These are phyloP conservation scores for Dendronephthya gigantea DNA, from an alignment of 64 coral and sea anemone genomes.

Conservation along the genomic window DNA sequence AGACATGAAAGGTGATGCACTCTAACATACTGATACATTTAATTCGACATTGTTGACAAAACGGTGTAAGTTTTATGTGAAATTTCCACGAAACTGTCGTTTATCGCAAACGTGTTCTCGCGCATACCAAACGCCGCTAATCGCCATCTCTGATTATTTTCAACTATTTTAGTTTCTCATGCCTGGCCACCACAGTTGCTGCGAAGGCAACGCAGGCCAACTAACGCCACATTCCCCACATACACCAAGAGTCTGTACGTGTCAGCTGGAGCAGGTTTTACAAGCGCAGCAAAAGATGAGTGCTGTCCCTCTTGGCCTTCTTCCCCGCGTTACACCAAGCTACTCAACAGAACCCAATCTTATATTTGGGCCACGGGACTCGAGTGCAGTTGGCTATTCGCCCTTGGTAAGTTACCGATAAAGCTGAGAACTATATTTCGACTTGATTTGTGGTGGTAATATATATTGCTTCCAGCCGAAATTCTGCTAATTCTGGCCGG, in stretches of 20 bases:
- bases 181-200: not conserved
- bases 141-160: not conserved
- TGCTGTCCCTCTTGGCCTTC: not conserved
- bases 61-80: not conserved
- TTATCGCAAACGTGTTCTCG: not conserved
- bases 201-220: not conserved
- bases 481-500: no score
- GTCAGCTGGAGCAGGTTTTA: not conserved
- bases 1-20: no score
- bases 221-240: not conserved
- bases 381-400: not conserved
- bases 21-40: not conserved
- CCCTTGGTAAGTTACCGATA: not conserved
- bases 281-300: slow-evolving; percentile 3
- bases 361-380: not conserved
- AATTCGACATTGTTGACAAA: not conserved
- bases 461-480: no score
- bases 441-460: no score
- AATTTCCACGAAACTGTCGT: not conserved
- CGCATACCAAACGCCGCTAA: not conserved
- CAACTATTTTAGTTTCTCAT: not conserved
- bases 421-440: not conserved
- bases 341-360: not conserved
- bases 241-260: not conserved
- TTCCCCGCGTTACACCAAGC: not conserved